phyloP scores from a whole-genome alignment of 2,888 invertebrate species.

The Parnassius smintheus region DNA sequence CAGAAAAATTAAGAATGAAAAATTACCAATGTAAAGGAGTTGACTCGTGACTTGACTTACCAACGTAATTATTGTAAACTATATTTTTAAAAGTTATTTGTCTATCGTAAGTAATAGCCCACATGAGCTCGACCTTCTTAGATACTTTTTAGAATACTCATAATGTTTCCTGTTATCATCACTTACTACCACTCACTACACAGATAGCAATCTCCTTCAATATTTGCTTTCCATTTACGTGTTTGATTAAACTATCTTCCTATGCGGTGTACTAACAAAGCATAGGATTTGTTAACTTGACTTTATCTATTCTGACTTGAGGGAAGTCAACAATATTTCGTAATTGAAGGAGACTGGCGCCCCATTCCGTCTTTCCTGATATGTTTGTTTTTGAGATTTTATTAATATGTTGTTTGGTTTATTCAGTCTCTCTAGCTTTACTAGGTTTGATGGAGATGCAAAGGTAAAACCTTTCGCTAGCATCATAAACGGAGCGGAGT shows the following conservation, averaged over 20 bases:
- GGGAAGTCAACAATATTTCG: conserved; percentile 13
- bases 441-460: too few relatives aligned
- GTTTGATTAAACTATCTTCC: conserved; percentile 30
- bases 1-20: too few relatives aligned
- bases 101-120: too few relatives aligned
- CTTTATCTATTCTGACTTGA: conserved; percentile 19
- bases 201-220: conserved; percentile 33
- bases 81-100: too few relatives aligned
- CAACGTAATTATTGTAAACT: too few relatives aligned
- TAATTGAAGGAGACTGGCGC: conserved; percentile 17
- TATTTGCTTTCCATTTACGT: conserved; percentile 40
- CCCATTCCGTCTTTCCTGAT: conserved; percentile 1
- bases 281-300: conserved; percentile 21
- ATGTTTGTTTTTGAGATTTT: conserved; percentile 11
- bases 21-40: too few relatives aligned
- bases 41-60: too few relatives aligned
- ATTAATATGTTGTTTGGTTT: too few relatives aligned
- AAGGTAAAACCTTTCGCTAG: too few relatives aligned
- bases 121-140: too few relatives aligned
- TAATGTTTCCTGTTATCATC: conserved; percentile 14
- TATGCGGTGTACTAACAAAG: conserved; percentile 19
- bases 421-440: too few relatives aligned
- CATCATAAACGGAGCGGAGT: too few relatives aligned
- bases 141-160: neutral
- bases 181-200: neutral